These are phyloP conservation scores for Spatulosminthurus flaviceps DNA, from an alignment of 2,888 invertebrate species.

Conservation along the genomic window DNA sequence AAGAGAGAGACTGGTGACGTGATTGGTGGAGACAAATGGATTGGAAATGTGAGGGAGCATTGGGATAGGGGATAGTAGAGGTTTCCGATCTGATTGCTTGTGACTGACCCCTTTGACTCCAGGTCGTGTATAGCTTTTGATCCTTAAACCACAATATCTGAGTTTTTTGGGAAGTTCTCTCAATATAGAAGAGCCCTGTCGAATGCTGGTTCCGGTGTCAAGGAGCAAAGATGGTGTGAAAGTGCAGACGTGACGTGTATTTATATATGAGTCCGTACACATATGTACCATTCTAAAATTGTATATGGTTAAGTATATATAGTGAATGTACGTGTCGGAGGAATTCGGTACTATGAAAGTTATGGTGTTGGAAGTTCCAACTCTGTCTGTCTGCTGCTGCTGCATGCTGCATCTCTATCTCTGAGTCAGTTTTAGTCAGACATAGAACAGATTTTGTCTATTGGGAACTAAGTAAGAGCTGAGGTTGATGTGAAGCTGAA, in stretches of 20 bases:
- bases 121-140: slow-evolving; percentile 28
- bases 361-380: no score
- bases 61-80: slow-evolving; percentile 7
- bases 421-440: neutral
- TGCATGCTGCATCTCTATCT: neutral
- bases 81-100: slow-evolving; percentile 14
- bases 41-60: slow-evolving; percentile 7
- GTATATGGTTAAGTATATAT: no score
- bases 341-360: no score
- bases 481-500: neutral
- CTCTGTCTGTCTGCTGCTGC: neutral
- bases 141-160: slow-evolving; percentile 36
- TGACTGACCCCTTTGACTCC: slow-evolving; percentile 38
- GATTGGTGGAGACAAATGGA: slow-evolving; percentile 27
- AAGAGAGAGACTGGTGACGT: neutral
- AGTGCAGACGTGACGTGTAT: neutral
- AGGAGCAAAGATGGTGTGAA: neutral
- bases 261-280: neutral
- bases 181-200: neutral
- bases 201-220: neutral
- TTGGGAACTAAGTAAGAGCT: neutral
- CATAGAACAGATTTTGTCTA: neutral
- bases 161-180: no score
- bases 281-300: no score
- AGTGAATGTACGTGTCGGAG: no score